Conservation (phyloP, 2,888 invertebrate species). For the Taenaris catops region DNA sequence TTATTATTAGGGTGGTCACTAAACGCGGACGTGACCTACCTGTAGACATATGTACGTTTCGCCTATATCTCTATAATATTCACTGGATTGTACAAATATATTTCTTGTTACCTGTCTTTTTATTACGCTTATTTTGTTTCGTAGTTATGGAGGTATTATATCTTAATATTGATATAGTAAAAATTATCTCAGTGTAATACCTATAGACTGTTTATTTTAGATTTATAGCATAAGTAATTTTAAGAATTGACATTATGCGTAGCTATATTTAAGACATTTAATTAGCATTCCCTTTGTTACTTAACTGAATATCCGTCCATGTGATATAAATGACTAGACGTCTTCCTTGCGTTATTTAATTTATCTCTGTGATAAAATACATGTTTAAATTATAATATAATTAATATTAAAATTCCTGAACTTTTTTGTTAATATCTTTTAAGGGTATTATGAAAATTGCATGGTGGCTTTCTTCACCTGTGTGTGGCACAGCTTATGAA, state of each 20-base stretch:
- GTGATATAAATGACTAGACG: constrained; percentile 32
- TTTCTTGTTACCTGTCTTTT: constrained; percentile 28
- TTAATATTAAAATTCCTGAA: neutral
- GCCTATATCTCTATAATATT: too few species aligned
- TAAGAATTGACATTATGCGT: constrained; percentile 6
- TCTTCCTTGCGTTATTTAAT: constrained; percentile 47
- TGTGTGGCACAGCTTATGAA: constrained; percentile 69
- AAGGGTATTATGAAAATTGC: constrained; percentile 20
- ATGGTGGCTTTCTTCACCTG: constrained; percentile 44
- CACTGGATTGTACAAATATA: constrained; percentile 5
- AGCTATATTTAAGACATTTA: constrained; percentile 8
- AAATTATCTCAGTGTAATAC: neutral
- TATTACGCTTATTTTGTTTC: constrained; percentile 28
- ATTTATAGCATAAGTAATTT: constrained; percentile 4
- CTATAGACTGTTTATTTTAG: constrained; percentile 2
- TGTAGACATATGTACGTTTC: too few species aligned
- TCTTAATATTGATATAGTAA: constrained; percentile 2
- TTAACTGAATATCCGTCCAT: constrained; percentile 41
- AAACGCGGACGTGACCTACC: too few species aligned
- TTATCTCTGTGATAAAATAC: constrained; percentile 54
- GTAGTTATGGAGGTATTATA: neutral
- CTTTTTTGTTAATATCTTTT: constrained; percentile 12
- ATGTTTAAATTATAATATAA: constrained; percentile 20
- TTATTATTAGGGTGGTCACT: too few species aligned
- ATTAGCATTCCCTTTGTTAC: constrained; percentile 8